Evolutionary conservation across 2,113 vertebrate species (phyloP).

Genomic region (Campylomormyrus tamandua): DNA sequence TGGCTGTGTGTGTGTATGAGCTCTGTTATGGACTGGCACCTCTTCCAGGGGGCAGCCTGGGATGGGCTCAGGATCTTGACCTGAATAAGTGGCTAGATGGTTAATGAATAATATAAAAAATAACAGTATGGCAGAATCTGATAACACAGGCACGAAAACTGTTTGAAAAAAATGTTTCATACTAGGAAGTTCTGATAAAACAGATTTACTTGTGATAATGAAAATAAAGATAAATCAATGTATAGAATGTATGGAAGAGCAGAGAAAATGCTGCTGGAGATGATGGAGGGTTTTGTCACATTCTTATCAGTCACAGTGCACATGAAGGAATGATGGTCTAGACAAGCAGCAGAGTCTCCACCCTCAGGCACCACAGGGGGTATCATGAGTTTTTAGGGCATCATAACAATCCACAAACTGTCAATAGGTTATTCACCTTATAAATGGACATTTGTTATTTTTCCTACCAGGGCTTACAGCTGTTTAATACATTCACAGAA

Average conservation of each 20-base stretch:
- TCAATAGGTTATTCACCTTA: neutral
- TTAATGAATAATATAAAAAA: neutral
- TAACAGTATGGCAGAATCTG: neutral
- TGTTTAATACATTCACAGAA: neutral
- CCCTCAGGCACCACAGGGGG: neutral
- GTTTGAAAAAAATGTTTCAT: neutral
- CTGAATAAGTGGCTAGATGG: neutral
- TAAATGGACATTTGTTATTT: neutral
- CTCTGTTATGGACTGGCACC: neutral
- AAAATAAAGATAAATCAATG: neutral
- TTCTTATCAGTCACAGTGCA: neutral
- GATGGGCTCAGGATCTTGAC: neutral
- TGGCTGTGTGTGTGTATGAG: neutral
- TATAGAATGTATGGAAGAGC: neutral
- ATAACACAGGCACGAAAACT: conserved; percentile 1
- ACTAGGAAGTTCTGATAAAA: neutral
- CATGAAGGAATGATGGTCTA: neutral
- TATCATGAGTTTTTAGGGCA: neutral
- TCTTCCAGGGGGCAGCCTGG: neutral
- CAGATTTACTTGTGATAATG: neutral
- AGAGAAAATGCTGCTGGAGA: neutral
- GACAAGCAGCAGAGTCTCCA: neutral
- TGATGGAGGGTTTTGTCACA: neutral
- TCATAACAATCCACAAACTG: neutral
- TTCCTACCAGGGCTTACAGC: neutral